phyloP scores from a whole-genome alignment of 2,797 vertebrate species.

The Siniperca undulata region DNA sequence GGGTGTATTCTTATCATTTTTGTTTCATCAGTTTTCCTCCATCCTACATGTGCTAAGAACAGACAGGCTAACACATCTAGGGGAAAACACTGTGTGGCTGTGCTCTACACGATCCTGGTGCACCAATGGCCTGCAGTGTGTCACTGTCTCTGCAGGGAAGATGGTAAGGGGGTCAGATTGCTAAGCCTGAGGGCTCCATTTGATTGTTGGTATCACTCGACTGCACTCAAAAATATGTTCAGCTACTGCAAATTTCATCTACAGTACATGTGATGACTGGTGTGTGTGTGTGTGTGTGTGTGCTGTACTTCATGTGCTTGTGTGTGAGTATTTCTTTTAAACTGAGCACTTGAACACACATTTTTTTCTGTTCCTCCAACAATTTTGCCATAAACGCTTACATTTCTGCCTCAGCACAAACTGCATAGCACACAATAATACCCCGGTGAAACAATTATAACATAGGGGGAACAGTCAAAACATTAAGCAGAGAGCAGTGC shows the following conservation, averaged over 20 bases:
- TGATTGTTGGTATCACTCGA: conserved; percentile 43
- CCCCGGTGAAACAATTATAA: conserved; percentile 66
- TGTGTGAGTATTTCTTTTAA: conserved; percentile 14
- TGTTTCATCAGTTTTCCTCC: conserved; percentile 9
- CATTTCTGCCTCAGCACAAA: conserved; percentile 46
- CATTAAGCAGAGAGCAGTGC: conserved; percentile 47
- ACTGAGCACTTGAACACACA: conserved; percentile 20
- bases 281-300: background rate
- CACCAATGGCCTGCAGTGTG: conserved; percentile 44
- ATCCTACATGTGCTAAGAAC: background rate
- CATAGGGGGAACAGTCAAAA: conserved; percentile 58
- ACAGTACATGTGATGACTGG: conserved; percentile 1
- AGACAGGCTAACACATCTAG: conserved; percentile 5
- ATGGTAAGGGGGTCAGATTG: conserved; percentile 61
- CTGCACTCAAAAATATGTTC: conserved; percentile 46
- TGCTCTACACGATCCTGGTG: conserved; percentile 26
- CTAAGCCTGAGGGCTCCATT: conserved; percentile 60
- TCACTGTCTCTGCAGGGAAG: conserved; percentile 52
- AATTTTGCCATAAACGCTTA: conserved; percentile 26
- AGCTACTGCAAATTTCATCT: conserved; percentile 35
- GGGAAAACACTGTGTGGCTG: conserved; percentile 3
- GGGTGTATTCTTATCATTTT: conserved; percentile 4
- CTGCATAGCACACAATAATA: conserved; percentile 47
- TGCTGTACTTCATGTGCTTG: background rate
- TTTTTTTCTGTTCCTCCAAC: background rate